Conservation (phyloP, 1,140 invertebrate genomes). For the Drosophila sp. region DNA sequence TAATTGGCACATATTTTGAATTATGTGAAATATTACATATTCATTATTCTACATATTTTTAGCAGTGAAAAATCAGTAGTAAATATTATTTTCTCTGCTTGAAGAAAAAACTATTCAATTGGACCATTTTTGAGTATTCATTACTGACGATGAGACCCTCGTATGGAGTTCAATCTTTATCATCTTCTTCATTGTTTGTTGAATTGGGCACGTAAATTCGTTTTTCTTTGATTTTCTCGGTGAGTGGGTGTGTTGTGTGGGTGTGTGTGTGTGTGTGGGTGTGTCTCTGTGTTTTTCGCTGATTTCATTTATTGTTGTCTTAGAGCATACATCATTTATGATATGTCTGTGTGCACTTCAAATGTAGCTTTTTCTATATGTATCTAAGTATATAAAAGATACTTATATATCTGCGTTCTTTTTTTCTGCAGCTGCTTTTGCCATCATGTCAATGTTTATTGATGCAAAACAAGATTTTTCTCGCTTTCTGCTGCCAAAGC, state of each 20-base stretch:
- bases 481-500: constrained; percentile 41
- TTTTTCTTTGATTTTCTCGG: background rate
- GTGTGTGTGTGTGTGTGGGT: background rate
- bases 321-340: constrained; percentile 68
- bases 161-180: too few species aligned
- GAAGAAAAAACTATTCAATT: too few species aligned
- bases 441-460: constrained; percentile 75
- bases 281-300: constrained; percentile 16
- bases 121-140: too few species aligned
- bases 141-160: too few species aligned
- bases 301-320: constrained; percentile 41
- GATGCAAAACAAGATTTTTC: constrained; percentile 76
- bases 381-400: background rate
- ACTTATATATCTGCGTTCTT: background rate
- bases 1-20: too few species aligned
- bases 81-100: too few species aligned
- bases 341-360: constrained; percentile 14
- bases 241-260: background rate
- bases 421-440: constrained; percentile 11
- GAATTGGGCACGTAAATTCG: constrained; percentile 15
- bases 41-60: too few species aligned
- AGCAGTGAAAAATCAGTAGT: too few species aligned
- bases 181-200: constrained; percentile 1
- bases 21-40: too few species aligned
- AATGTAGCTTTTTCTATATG: background rate